phyloP scores from a whole-genome alignment of 2,797 vertebrate genomes.

The Rhodeus uyekii region DNA sequence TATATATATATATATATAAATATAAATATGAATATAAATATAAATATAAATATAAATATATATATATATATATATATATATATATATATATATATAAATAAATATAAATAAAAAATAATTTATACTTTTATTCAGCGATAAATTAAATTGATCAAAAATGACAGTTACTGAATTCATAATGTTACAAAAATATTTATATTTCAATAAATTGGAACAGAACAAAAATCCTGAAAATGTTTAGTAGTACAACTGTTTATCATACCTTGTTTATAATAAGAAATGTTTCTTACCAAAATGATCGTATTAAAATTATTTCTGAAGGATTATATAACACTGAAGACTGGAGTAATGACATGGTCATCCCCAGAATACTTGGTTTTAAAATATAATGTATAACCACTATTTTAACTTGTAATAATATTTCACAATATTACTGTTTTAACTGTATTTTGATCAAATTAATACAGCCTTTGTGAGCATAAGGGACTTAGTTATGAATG shows the following conservation, averaged over 20 bases:
- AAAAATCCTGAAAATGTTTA: too few species aligned
- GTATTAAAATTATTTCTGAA: neutral
- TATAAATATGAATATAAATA: too few species aligned
- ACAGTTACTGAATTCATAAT: neutral
- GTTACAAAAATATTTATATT: neutral
- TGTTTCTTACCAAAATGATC: neutral
- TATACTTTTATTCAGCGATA: neutral
- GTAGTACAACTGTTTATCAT: neutral
- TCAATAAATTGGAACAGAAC: too few species aligned
- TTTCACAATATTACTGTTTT: neutral
- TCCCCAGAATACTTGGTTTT: neutral
- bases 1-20: too few species aligned
- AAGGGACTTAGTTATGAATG: too few species aligned
- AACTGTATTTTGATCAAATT: neutral
- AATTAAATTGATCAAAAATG: neutral
- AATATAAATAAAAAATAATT: too few species aligned
- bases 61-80: too few species aligned
- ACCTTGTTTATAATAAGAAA: neutral
- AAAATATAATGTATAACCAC: neutral
- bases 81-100: too few species aligned
- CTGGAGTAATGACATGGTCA: neutral
- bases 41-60: too few species aligned
- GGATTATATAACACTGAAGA: neutral
- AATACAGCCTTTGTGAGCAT: neutral
- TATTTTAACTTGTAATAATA: neutral